Evolutionary conservation across 2,888 invertebrate species (phyloP), one percentile per base, ranked within the genome.

Genomic region (Dicyrtoma fusca): DNA sequence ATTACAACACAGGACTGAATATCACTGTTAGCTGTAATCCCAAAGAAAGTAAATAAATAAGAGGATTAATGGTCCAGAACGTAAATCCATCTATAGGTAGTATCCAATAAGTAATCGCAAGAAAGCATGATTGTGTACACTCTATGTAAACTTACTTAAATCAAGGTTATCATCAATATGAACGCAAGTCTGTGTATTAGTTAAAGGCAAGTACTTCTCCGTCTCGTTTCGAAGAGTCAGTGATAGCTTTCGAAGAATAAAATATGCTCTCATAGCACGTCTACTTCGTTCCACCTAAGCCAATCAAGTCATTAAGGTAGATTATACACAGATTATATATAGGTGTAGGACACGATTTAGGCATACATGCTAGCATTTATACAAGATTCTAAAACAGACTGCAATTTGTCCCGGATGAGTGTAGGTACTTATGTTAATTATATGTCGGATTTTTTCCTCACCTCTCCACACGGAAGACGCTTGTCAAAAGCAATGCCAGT

Each of bases 1-100:
- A 95, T 89, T 47, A 98, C 94, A 19, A 95, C 95, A 83, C 98
- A 99, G 1, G 96, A 95, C 82, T 98, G 95, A 74, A 99, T 87
- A 85, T 99, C 98, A 79, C 97, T 96, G 84, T 98, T 97, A 85
- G 96, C 97, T 98, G 65, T 47, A 51, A 25, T 25, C 47, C n/a
- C 44, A 63, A 45, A 17, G 34, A 61, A n/a, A 66, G 14, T 51
- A 65, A 49, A 14, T 34, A 59, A 23, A 14, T 21, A 53, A 53
- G 10, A 17, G 8, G 13, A 53, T 17, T 55, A 14, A 21, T 55
- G 19, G 13, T 23, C 55, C 6, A 42, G n/a, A 17, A 61, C 42
- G 42, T 14, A 49, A 17, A 49, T 4, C 4, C 49, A 59, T 26
- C 6, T 13, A 34, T 34, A 34, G 34, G 34, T 34, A 34, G 8